Base-by-base conservation (phyloP, 2,113 vertebrate genomes). In the Oncorhynchus clarkii region DNA sequence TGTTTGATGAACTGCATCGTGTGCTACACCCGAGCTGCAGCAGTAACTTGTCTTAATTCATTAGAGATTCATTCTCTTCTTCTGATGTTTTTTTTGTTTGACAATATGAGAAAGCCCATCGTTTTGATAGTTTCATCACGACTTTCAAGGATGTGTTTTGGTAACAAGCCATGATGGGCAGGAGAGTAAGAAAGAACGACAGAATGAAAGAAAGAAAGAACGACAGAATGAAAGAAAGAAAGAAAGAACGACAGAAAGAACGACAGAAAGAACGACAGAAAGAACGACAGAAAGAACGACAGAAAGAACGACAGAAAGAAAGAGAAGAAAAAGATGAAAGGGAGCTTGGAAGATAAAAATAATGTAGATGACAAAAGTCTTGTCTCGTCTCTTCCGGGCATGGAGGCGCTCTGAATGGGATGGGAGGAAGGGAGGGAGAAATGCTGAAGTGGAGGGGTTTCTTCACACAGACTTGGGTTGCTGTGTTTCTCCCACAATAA, bases 1-100 rank as follows among this genome's bases (percentile, higher is more conserved):
- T 77, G 90, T 83, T 86, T 85, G 90, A 88, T 88, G 70, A 45
- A 54, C 16, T 54, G 49, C 16, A 3, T 54, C 14, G 14, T 16
- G 5, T 16, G 82, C 82, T 48, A 59, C 77, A 26, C 31, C 16
- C 70, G 66, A 31, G 82, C 78, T 79, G 87, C 80, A 77, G 78
- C 85, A 84, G 81, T 77, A 79, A 74, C 82, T 88, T 82, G 39
- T 45, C 39, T 45, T 2, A 45, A 45, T 45, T 11, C 39, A 45
- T 45, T 11, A 45, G 48, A 84, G 86, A 87, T 84, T 82, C 79
- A 88, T 45, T 45, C 39, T 45, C 8, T 45, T 45, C 66, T 82
- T 82, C 12, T 5, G 16, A 27, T 27, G 27, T 27, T 27, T 27
- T 3, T 5, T 81, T 83, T 90, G 80, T 88, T 88, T 90, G 80